Evolutionary conservation across 2,888 invertebrate genomes (phyloP).

Genomic region (Caenorhabditis wallacei): DNA sequence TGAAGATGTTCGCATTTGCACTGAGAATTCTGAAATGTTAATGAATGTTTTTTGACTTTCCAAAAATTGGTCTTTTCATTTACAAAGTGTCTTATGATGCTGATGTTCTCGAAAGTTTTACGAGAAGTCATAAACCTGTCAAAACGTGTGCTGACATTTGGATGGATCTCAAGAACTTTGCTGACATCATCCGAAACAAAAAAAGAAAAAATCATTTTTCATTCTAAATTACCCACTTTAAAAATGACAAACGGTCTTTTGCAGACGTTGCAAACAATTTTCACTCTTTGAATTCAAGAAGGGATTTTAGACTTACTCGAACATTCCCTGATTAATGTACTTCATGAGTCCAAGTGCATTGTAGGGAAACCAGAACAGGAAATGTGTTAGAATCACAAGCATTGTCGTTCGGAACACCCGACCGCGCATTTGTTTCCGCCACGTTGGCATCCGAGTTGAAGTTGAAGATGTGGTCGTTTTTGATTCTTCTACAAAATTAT

Average conservation of each 20-base stretch:
- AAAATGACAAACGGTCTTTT: background rate
- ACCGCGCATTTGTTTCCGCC: constrained; percentile 79
- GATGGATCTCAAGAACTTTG: constrained; percentile 3
- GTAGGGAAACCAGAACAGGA: constrained; percentile 82
- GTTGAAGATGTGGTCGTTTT: constrained; percentile 29
- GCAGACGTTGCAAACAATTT: background rate
- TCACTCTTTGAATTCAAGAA: background rate
- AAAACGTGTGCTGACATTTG: constrained; percentile 17
- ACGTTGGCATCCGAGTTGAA: constrained; percentile 67
- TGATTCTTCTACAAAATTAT: constrained; percentile 43
- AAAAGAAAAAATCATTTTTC: constrained; percentile 21
- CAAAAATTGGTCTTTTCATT: background rate
- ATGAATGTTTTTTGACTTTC: constrained; percentile 6
- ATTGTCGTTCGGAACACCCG: constrained; percentile 80
- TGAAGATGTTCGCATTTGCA: constrained; percentile 79
- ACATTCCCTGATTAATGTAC: constrained; percentile 73
- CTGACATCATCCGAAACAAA: constrained; percentile 20
- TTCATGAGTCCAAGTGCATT: constrained; percentile 79
- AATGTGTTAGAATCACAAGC: constrained; percentile 80
- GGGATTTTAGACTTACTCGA: constrained; percentile 63
- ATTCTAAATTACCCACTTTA: constrained; percentile 29
- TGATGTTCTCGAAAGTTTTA: constrained; percentile 29
- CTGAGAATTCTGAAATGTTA: constrained; percentile 68
- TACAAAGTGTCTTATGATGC: background rate
- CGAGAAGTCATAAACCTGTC: constrained; percentile 45